Conservation (phyloP, 1,140 invertebrate genomes). For the Heliconius melpomene region DNA sequence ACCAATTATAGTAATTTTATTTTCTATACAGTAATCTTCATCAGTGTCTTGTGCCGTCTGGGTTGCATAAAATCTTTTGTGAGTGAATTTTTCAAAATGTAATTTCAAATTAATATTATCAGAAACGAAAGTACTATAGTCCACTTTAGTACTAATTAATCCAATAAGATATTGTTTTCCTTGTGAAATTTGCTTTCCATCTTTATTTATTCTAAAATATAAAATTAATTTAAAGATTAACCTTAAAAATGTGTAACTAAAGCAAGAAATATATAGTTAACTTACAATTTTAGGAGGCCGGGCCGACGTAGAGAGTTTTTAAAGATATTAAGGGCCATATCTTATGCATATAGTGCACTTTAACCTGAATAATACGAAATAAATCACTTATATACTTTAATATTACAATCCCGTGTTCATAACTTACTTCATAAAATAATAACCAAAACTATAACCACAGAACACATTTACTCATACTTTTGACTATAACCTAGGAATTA, state of each 20-base stretch:
- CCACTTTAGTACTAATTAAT: conserved; percentile 19
- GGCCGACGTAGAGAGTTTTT: conserved; percentile 38
- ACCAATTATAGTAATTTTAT: conserved; percentile 71
- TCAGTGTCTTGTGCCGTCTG: conserved; percentile 56
- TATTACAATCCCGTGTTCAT: background rate
- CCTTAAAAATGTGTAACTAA: conserved; percentile 16
- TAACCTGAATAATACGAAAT: background rate
- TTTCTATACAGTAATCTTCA: conserved; percentile 62
- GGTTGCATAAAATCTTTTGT: conserved; percentile 56
- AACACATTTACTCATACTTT: too few species aligned
- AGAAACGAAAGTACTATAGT: conserved; percentile 17
- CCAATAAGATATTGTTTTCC: conserved; percentile 18
- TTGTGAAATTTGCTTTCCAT: conserved; percentile 27
- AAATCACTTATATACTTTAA: background rate
- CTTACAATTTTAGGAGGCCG: conserved; percentile 45
- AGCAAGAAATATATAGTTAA: conserved; percentile 5
- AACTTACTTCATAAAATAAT: background rate
- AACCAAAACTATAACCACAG: background rate
- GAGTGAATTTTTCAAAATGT: conserved; percentile 1
- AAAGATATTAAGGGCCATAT: conserved; percentile 44
- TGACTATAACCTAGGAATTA: too few species aligned
- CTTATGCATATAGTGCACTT: background rate
- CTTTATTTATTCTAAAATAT: conserved; percentile 19
- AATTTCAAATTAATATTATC: conserved; percentile 16
- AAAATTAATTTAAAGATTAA: conserved; percentile 17